Percentiles rank a stretch among this genome's conserved stretches.
phyloP scores from a whole-genome alignment of 1,140 invertebrate species.

The Cryptotermes secundus region DNA sequence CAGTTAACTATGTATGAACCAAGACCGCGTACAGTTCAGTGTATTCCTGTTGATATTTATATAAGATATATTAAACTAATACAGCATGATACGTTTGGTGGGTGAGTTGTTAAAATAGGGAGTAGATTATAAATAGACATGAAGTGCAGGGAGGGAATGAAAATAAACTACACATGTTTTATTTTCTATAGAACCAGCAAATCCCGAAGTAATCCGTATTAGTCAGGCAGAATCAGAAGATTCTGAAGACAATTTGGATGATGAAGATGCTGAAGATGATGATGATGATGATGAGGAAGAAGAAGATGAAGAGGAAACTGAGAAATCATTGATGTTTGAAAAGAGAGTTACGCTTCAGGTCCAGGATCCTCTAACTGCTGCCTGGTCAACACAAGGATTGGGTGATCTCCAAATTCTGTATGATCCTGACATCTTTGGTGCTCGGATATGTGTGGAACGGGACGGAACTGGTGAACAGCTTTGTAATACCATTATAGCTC shows the following conservation, averaged over 20 bases:
- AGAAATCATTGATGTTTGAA: constrained; percentile 23
- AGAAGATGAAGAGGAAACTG: constrained; percentile 38
- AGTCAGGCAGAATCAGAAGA: constrained; percentile 41
- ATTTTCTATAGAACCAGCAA: neutral
- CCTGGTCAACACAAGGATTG: constrained; percentile 44
- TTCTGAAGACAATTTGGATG: constrained; percentile 44
- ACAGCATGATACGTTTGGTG: too few relatives aligned
- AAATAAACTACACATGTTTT: too few relatives aligned
- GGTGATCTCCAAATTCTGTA: constrained; percentile 53
- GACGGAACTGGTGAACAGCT: constrained; percentile 48
- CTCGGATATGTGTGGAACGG: constrained; percentile 48
- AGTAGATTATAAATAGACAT: too few relatives aligned
- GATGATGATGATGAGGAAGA: constrained; percentile 44
- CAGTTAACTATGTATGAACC: too few relatives aligned
- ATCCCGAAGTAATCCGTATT: neutral
- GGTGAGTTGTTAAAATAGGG: too few relatives aligned
- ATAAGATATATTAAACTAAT: too few relatives aligned
- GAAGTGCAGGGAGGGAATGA: too few relatives aligned
- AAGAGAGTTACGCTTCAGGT: constrained; percentile 32
- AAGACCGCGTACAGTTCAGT: too few relatives aligned
- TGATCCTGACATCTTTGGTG: constrained; percentile 52
- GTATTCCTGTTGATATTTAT: too few relatives aligned
- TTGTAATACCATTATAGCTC: constrained; percentile 54
- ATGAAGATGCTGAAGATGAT: constrained; percentile 39
- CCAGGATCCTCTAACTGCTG: constrained; percentile 35